A percentile compares a stretch with the other conserved stretches of the same genome.
Conservation (phyloP, 2,888 invertebrate species). For the Caenorhabditis sp. region DNA sequence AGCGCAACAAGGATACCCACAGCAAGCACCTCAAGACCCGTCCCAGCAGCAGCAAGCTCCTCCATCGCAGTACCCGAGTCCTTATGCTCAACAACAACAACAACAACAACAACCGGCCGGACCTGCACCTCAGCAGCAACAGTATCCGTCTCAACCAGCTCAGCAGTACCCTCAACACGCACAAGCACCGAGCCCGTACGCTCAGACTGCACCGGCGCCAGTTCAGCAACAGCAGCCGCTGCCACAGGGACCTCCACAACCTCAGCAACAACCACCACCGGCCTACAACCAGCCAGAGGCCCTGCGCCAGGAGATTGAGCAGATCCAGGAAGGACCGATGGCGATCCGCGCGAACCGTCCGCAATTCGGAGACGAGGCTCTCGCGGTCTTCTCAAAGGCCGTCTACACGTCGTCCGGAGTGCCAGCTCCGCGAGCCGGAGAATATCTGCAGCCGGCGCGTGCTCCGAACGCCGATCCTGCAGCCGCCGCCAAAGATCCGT, state of each 20-base stretch:
- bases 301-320: conserved; percentile 32
- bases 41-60: neutral
- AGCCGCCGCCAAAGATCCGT: conserved; percentile 35
- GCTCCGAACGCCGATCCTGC: conserved; percentile 31
- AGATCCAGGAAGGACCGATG: conserved; percentile 37
- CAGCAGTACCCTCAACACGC: neutral
- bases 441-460: conserved; percentile 37
- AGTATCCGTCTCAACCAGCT: neutral
- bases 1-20: neutral
- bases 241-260: neutral
- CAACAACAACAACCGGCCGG: conserved; percentile 2
- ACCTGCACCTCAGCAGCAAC: neutral
- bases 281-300: conserved; percentile 29
- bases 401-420: conserved; percentile 41
- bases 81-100: too few relatives aligned
- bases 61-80: conserved; percentile 4
- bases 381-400: conserved; percentile 46
- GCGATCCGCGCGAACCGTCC: conserved; percentile 20
- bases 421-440: conserved; percentile 53
- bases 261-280: conserved; percentile 12
- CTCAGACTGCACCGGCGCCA: neutral
- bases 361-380: conserved; percentile 53
- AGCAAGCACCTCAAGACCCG: neutral
- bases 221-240: conserved; percentile 5
- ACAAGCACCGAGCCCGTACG: neutral